Conservation (phyloP, 2,113 vertebrate species). For the Solea solea region DNA sequence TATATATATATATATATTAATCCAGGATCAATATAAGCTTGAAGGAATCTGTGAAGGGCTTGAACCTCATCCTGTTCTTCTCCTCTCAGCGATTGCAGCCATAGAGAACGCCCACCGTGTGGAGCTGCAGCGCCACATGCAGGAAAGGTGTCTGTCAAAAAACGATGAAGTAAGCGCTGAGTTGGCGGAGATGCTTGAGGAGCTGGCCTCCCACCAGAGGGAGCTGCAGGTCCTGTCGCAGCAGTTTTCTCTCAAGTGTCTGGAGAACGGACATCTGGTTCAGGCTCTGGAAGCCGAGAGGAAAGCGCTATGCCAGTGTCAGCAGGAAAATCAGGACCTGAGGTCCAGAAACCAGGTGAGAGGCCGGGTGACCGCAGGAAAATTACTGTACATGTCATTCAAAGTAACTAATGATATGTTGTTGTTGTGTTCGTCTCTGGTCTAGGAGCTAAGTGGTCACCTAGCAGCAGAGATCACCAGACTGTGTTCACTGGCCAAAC, state of each 20-base stretch:
- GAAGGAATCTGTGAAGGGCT: too few species aligned
- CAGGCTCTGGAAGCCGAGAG: constrained; percentile 79
- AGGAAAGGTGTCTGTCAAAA: constrained; percentile 55
- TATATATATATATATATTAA: too few species aligned
- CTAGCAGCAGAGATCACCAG: constrained; percentile 74
- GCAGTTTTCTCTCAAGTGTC: constrained; percentile 78
- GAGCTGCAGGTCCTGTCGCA: constrained; percentile 78
- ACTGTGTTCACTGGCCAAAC: constrained; percentile 66
- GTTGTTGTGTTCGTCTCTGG: neutral
- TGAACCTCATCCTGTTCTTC: too few species aligned
- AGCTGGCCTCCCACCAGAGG: constrained; percentile 74
- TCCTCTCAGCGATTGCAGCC: constrained; percentile 71
- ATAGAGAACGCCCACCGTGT: constrained; percentile 71
- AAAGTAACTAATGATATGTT: too few species aligned
- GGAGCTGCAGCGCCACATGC: constrained; percentile 76
- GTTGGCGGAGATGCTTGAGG: constrained; percentile 71
- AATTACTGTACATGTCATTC: too few species aligned
- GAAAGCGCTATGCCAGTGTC: constrained; percentile 74
- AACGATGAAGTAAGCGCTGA: constrained; percentile 46
- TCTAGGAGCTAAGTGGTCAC: constrained; percentile 75
- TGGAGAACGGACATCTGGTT: constrained; percentile 75
- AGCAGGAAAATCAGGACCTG: constrained; percentile 78
- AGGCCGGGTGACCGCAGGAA: too few species aligned
- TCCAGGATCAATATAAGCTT: too few species aligned
- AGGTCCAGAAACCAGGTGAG: constrained; percentile 76